Conservation (phyloP, 2,888 invertebrate species). For the Bembecia ichneumoniformis region DNA sequence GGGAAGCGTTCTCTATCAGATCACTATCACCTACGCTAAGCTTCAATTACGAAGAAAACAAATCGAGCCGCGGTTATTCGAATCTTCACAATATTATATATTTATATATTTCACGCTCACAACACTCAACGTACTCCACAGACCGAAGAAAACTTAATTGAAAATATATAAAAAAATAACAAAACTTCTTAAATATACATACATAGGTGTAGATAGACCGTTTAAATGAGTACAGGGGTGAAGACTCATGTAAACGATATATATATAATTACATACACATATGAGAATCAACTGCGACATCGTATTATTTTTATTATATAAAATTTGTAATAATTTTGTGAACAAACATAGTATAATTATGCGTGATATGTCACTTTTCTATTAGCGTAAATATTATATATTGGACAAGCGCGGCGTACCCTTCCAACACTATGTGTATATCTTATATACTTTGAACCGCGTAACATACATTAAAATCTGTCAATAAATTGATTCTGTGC, state of each 20-base stretch:
- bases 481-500: conserved; percentile 6
- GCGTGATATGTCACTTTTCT: background rate
- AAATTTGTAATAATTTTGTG: background rate
- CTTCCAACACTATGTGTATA: too few species aligned
- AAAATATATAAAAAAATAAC: background rate
- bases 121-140: too few species aligned
- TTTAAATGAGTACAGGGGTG: too few species aligned
- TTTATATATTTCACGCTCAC: too few species aligned
- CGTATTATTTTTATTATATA: background rate
- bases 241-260: too few species aligned
- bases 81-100: background rate
- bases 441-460: too few species aligned
- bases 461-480: too few species aligned
- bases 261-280: background rate
- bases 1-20: conserved; percentile 36
- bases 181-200: background rate
- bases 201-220: too few species aligned
- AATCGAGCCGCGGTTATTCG: background rate
- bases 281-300: background rate
- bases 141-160: background rate
- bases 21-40: background rate
- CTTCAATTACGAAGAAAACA: background rate
- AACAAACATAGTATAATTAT: background rate
- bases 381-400: conserved; percentile 2
- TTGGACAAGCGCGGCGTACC: too few species aligned